Percentiles rank a stretch among this genome's conserved stretches.
phyloP scores from a whole-genome alignment of 1,140 invertebrate genomes.

The Arion vulgaris region DNA sequence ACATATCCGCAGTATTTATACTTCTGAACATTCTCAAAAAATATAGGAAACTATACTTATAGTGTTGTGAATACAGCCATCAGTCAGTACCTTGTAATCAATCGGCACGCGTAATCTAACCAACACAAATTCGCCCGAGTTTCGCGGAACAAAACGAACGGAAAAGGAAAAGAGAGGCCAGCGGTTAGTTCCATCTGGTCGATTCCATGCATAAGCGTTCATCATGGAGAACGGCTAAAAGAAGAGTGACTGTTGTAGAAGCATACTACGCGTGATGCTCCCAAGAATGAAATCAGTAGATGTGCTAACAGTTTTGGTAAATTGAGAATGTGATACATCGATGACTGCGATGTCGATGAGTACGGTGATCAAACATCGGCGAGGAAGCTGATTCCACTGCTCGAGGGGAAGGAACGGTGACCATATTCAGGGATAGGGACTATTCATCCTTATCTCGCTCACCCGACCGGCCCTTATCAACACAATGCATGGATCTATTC shows the following conservation, averaged over 20 bases:
- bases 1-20: too few relatives aligned
- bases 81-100: too few relatives aligned
- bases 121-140: conserved; percentile 29
- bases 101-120: too few relatives aligned
- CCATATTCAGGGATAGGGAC: conserved; percentile 11
- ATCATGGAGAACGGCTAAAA: conserved; percentile 46
- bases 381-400: conserved; percentile 9
- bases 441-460: conserved; percentile 24
- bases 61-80: too few relatives aligned
- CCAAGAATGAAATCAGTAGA: background rate
- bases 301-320: conserved; percentile 6
- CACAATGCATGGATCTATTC: conserved; percentile 55
- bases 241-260: background rate
- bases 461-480: conserved; percentile 43
- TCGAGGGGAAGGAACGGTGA: conserved; percentile 32
- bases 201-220: conserved; percentile 16
- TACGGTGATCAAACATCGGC: background rate
- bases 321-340: conserved; percentile 28
- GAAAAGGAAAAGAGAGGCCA: conserved; percentile 4
- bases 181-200: conserved; percentile 8
- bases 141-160: conserved; percentile 27
- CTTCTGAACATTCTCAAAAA: too few relatives aligned
- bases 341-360: conserved; percentile 28
- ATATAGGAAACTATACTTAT: too few relatives aligned
- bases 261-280: background rate